Evolutionary conservation across 2,888 invertebrate species (phyloP).

Genomic region (Caenorhabditis zanzibari): DNA sequence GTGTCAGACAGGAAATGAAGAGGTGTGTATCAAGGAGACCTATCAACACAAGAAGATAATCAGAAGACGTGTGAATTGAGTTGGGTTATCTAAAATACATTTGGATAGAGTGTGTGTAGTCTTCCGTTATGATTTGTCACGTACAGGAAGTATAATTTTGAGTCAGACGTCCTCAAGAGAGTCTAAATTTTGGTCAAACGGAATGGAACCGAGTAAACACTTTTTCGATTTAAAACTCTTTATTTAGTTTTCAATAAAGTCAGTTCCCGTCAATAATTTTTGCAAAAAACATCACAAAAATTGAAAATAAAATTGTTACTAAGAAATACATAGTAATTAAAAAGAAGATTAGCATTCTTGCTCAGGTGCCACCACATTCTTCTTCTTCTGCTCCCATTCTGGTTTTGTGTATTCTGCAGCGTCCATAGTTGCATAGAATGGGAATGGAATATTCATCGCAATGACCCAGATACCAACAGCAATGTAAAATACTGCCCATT

Average conservation of each 20-base stretch:
- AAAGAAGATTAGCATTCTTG: slow-evolving; percentile 5
- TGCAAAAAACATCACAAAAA: background rate
- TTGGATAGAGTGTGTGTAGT: background rate
- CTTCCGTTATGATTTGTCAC: background rate
- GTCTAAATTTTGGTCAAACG: background rate
- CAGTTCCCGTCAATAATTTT: background rate
- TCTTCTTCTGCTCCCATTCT: slow-evolving; percentile 51
- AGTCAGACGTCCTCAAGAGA: background rate
- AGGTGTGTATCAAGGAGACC: background rate
- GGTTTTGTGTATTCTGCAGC: slow-evolving; percentile 69
- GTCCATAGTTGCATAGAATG: slow-evolving; percentile 62
- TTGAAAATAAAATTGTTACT: slow-evolving; percentile 2
- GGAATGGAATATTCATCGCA: slow-evolving; percentile 67
- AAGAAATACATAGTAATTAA: background rate
- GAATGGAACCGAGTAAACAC: background rate
- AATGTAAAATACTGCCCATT: slow-evolving; percentile 69
- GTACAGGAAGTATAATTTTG: slow-evolving; percentile 5
- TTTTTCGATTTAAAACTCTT: background rate
- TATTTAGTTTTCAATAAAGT: background rate
- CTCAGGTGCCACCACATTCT: slow-evolving; percentile 31
- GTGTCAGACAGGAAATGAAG: slow-evolving; percentile 16
- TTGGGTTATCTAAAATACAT: background rate
- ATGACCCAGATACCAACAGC: slow-evolving; percentile 59
- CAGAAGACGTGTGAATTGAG: background rate
- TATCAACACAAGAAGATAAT: background rate